Evolutionary conservation across 2,113 vertebrate species (phyloP), one percentile per base, ranked within the genome.

Genomic region (Antigone vipio): DNA sequence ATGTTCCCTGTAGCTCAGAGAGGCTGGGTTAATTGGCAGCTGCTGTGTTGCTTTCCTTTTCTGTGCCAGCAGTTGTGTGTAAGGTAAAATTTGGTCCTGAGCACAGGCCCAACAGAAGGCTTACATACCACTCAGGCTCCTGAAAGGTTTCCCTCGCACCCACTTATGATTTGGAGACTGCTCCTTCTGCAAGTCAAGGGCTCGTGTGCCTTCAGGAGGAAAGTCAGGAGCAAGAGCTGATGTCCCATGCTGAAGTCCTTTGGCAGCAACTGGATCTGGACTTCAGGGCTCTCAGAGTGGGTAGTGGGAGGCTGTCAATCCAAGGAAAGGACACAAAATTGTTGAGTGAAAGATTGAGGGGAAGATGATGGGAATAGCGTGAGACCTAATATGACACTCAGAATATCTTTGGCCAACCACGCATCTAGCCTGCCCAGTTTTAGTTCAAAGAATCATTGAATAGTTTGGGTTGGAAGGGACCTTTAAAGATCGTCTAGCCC

Each of bases 1-100:
- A 82, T 79, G 67, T 76, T 96, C 78, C 80, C 93, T 77, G 81
- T 66, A 73, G 91, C 95, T 91, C 87, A 77, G n/a, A n/a, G 58
- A 42, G 73, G 55, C 90, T 67, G 52, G 12, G 19, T 64, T 94
- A 91, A 95, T 92, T 94, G 94, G 35, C 82, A 97, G 80, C 27
- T 93, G 90, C 88, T 62, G 45, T 45, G 50, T 87, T 76, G 47
- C 42, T 45, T 86, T 84, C 42, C 34, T 75, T 86, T 88, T 72
- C 44, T 91, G 27, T 77, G 67, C 47, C 47, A 85, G 40, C 62
- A 66, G n/a, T 56, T 52, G 11, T 34, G 38, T 52, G 15, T 44
- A 79, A 89, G 58, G 85, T 58, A 85, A 58, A 87, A 94, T 64
- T 29, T 74, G 44, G 26, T 60, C 82, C 68, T 50, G 24, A 64